Evolutionary conservation across 2,113 vertebrate genomes (phyloP).

Genomic region (Alexandromys fortis): DNA sequence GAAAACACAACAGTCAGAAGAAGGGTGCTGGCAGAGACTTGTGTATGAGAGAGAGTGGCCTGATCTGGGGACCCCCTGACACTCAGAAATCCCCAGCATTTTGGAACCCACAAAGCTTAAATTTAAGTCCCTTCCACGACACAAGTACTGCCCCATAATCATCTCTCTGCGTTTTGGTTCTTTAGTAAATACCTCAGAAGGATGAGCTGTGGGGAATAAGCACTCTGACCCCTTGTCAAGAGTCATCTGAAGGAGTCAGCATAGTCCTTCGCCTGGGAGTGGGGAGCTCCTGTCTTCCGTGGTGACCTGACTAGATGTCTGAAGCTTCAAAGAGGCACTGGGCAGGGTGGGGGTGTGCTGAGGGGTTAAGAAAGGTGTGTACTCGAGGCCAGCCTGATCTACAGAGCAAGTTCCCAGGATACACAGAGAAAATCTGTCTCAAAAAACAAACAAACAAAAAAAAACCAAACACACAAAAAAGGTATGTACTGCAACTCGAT

Average conservation of each 20-base stretch:
- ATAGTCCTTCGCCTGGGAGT: background rate
- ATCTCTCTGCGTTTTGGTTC: constrained; percentile 4
- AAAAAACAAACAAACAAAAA: no score
- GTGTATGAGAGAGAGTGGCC: background rate
- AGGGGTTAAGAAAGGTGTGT: background rate
- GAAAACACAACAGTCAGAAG: background rate
- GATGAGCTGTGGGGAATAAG: background rate
- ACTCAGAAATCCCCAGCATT: background rate
- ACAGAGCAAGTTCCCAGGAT: background rate
- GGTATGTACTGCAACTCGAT: no score
- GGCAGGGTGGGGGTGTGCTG: background rate
- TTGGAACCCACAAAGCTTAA: background rate
- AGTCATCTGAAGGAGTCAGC: background rate
- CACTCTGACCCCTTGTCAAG: background rate
- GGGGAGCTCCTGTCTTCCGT: background rate
- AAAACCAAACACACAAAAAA: no score
- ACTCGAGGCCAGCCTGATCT: background rate
- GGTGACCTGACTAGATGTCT: background rate
- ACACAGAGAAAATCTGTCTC: background rate
- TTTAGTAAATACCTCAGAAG: background rate
- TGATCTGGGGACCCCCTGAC: background rate
- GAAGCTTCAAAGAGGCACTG: background rate
- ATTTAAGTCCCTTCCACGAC: background rate
- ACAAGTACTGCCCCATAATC: background rate
- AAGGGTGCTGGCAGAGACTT: no score